A percentile compares a stretch with the other conserved stretches of the same genome.
Conservation (phyloP, 1,140 invertebrate species). For the Heterodera carotae region DNA sequence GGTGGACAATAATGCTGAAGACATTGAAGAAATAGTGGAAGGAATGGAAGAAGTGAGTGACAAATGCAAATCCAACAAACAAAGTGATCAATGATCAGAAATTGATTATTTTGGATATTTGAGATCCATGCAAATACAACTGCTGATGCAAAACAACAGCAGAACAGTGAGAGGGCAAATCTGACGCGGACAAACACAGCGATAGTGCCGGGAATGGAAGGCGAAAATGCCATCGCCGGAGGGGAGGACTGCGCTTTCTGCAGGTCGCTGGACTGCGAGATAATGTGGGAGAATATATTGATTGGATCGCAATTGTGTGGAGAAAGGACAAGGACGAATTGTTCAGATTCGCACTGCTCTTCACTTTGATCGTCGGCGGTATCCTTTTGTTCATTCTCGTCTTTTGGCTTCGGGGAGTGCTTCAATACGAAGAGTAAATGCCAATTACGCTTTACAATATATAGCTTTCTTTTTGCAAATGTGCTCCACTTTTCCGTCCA, state of each 20-base stretch:
- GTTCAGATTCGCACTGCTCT: constrained; percentile 57
- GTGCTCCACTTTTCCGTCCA: neutral
- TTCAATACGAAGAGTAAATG: constrained; percentile 63
- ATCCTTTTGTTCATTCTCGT: constrained; percentile 62
- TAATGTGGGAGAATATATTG: constrained; percentile 38
- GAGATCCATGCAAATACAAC: neutral
- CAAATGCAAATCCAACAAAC: too few relatives aligned
- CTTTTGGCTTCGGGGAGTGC: constrained; percentile 64
- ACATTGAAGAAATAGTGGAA: neutral
- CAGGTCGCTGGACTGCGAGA: constrained; percentile 63
- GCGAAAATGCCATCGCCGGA: neutral
- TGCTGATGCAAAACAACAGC: neutral
- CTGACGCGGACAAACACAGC: constrained; percentile 9
- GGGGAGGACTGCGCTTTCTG: constrained; percentile 57
- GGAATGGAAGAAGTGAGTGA: neutral
- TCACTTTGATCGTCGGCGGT: constrained; percentile 59
- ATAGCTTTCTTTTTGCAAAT: constrained; percentile 18
- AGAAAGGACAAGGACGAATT: neutral
- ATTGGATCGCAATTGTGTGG: neutral
- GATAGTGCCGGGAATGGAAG: neutral
- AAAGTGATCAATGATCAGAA: too few relatives aligned
- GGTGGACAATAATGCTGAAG: neutral
- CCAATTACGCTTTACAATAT: neutral
- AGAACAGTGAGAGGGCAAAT: neutral
- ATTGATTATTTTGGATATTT: neutral